A percentile compares a stretch with the other conserved stretches of the same genome.
These are phyloP conservation scores for Motacilla alba DNA, from an alignment of 2,113 vertebrate species.

Conservation along the genomic window DNA sequence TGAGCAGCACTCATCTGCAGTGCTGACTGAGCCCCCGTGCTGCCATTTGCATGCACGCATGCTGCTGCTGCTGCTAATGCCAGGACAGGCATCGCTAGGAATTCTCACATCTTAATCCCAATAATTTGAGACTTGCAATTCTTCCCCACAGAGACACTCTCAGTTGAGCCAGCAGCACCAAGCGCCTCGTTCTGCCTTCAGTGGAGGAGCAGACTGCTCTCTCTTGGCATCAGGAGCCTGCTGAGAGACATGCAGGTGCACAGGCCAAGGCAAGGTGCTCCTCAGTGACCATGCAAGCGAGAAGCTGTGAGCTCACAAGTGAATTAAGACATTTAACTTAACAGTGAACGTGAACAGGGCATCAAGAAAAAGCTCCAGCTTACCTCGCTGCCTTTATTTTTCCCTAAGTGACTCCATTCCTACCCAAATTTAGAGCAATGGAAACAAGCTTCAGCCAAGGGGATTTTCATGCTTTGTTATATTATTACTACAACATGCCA, in stretches of 20 bases:
- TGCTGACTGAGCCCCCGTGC: background rate
- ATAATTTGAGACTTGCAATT: background rate
- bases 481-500: background rate
- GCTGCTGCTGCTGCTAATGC: background rate
- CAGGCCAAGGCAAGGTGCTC: background rate
- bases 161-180: background rate
- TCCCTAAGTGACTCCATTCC: constrained; percentile 13
- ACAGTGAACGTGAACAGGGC: background rate
- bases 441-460: background rate
- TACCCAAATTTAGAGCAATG: constrained; percentile 21
- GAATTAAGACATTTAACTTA: background rate
- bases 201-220: background rate
- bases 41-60: accelerated
- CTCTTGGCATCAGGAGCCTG: background rate
- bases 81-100: background rate
- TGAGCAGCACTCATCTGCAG: background rate
- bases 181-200: accelerated
- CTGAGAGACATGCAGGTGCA: background rate
- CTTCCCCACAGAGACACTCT: background rate
- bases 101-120: background rate
- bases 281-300: background rate
- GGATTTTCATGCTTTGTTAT: background rate
- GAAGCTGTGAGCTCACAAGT: background rate
- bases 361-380: background rate
- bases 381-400: background rate